Evolutionary conservation across 1,140 invertebrate species (phyloP), one percentile per base, ranked within the genome.

Genomic region (Phymastichus coffea): DNA sequence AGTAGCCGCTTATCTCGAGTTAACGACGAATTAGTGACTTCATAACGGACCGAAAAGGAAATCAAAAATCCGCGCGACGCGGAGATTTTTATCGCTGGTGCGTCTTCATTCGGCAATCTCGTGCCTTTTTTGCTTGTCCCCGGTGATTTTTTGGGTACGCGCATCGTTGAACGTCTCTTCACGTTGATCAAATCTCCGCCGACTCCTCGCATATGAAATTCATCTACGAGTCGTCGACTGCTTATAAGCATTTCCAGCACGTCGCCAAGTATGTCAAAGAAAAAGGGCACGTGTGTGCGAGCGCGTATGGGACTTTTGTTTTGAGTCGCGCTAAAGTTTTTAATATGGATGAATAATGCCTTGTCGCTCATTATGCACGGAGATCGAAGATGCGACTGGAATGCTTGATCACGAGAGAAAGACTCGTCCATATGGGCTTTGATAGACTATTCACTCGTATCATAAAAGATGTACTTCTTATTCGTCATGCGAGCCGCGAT

Each of bases 381-480:
- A 54, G 51, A 61, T 61, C 58, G 61, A 63, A 63, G 38, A 57
- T 52, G 61, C 38, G 61, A 44, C 23, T 57, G 47, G 53, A 57
- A 63, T 63, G 47, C 30, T 28, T 40, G 52, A 55, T 19, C 25
- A 40, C 15, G 17, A n/a, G 19, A 7, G 48, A 25, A 51, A 15
- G 48, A 35, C 15, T 22, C 10, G 4, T 30, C 25, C 19, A 7
- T 6, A 3, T 25, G 33, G 12, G 48, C 12, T 57, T 44, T 52
- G 48, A 60, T 53, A 43, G 51, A 53, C 49, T 33, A 60, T 60
- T 60, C 49, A 20, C 33, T 40, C 41, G 57, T 47, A 47, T 60
- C 48, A 53, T 60, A 60, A 60, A 60, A 26, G 28, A 44, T 44
- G n/a, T 33, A 33, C 15, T 41, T 37, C 47, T 59, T 44, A 52